phyloP scores from a whole-genome alignment of 2,113 vertebrate species.

The Pavo muticus region DNA sequence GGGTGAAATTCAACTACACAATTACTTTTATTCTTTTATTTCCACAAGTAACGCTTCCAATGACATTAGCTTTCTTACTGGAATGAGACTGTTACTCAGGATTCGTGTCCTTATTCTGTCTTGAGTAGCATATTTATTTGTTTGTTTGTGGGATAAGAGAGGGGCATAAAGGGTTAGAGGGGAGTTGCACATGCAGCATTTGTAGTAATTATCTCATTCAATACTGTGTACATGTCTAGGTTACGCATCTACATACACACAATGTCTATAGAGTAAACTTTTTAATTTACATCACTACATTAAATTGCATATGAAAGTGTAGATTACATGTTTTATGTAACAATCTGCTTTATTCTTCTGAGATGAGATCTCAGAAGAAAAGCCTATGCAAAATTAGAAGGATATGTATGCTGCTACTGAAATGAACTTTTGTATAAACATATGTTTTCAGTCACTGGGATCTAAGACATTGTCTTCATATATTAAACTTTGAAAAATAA shows the following conservation, averaged over 20 bases:
- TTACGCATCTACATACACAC: neutral
- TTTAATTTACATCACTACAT: neutral
- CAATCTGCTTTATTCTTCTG: neutral
- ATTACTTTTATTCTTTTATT: neutral
- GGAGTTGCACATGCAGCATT: accelerated
- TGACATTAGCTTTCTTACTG: neutral
- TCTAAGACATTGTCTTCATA: neutral
- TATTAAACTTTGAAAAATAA: neutral
- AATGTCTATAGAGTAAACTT: neutral
- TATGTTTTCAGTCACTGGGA: neutral
- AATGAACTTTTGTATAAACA: neutral
- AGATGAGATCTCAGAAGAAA: neutral
- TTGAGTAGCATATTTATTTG: neutral
- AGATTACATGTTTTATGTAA: neutral
- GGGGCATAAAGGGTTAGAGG: neutral
- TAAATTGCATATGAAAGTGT: neutral
- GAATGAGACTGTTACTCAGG: neutral
- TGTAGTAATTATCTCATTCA: neutral
- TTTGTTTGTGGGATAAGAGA: neutral
- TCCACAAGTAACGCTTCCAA: neutral
- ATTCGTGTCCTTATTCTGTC: neutral
- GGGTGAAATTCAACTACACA: neutral
- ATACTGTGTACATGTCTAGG: accelerated
- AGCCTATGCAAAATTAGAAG: neutral
- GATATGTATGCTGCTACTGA: neutral